Evolutionary conservation across 2,888 invertebrate species (phyloP).

Genomic region (Ichneumon xanthorius): DNA sequence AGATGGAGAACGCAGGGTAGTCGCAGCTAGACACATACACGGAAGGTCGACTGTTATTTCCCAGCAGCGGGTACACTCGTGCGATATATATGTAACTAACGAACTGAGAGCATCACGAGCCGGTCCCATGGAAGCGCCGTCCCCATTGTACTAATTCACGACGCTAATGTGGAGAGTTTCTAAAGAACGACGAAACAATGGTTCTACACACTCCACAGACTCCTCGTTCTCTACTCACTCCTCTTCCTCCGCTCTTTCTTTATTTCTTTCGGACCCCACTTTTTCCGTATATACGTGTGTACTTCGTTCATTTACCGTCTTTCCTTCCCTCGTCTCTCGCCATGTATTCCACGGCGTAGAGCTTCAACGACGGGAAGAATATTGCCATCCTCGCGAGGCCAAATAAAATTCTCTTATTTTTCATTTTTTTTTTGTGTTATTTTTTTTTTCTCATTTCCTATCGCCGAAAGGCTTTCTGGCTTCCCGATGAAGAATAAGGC

Average conservation of each 20-base stretch:
- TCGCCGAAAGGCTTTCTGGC: constrained; percentile 7
- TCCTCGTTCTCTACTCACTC: constrained; percentile 38
- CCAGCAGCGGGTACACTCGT: constrained; percentile 32
- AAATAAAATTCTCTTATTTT: constrained; percentile 46
- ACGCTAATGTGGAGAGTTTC: constrained; percentile 76
- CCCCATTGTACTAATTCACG: constrained; percentile 75
- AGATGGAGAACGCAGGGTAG: constrained; percentile 28
- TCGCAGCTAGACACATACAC: background rate
- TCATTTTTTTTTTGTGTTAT: constrained; percentile 15
- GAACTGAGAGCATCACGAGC: constrained; percentile 57
- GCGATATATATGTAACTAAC: constrained; percentile 41
- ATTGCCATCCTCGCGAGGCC: constrained; percentile 19
- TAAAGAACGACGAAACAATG: constrained; percentile 78
- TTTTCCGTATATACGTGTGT: background rate
- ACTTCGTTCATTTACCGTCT: background rate
- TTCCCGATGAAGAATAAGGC: constrained; percentile 8
- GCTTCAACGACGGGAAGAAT: constrained; percentile 15
- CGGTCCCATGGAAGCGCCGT: constrained; percentile 38
- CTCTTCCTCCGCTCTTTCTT: constrained; percentile 41
- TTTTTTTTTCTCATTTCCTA: background rate
- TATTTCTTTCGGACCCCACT: background rate
- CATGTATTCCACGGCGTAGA: background rate
- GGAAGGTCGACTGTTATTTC: constrained; percentile 22
- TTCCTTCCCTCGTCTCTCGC: background rate
- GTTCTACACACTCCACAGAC: constrained; percentile 61